Base-by-base conservation (phyloP, 2,113 vertebrate species). In the Antechinus stuartii region DNA sequence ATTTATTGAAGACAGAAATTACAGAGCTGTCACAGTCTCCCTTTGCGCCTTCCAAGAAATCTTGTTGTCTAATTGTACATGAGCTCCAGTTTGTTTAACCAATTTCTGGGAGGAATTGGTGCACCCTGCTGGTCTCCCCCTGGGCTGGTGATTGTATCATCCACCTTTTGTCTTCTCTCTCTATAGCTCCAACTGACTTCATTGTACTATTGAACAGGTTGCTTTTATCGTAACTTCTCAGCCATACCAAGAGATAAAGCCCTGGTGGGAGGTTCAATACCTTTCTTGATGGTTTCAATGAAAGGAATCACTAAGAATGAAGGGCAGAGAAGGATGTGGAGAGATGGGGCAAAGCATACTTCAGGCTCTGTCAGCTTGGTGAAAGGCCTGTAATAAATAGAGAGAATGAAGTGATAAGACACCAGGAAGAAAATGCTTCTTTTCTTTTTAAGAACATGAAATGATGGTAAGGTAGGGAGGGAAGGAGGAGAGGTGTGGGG, bases 11-110 rank as follows among this genome's bases (percentile, higher is more conserved):
- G 97, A 97, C 93, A 98, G 68, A 84, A 98, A 98, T 97, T 98
- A 98, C 49, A 97, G 95, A 96, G 96, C 97, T 98, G 98, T 97
- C 98, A 98, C 91, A 96, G 92, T 96, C 95, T 95, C 96, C 95
- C 93, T 94, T 97, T 94, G 94, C 61, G 95, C 93, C 97, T 97
- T 96, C 97, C 97, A 98, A 97, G 97, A 98, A 95, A 98, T 94
- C 97, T 97, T 98, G 97, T 96, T 97, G 97, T 98, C 96, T 98
- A 98, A 98, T 97, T 97, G 98, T 95, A 97, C 94, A 95, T 97
- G 96, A 95, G 95, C 94, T 97, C 90, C 76, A 95, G 94, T 97
- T 98, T 98, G 97, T 97, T 98, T 97, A 98, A 98, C 96, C 96
- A 97, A 98, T 98, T 97, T 96, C 97, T 98, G 96, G 14, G 96